A percentile compares a stretch with the other conserved stretches of the same genome.
phyloP scores from a whole-genome alignment of 2,888 invertebrate genomes.

The Andrena hattorfiana region DNA sequence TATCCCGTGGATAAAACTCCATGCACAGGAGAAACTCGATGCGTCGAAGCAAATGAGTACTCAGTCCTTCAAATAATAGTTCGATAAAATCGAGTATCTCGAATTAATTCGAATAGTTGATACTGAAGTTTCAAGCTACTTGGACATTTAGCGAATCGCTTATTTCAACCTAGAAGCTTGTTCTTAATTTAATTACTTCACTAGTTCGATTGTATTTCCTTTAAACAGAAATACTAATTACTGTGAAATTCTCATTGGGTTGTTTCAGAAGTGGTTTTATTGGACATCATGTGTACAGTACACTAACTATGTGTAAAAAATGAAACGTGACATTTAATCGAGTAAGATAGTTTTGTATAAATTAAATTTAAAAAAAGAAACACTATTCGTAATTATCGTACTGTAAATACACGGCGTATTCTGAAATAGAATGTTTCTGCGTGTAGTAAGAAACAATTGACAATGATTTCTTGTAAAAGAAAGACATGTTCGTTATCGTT shows the following conservation, averaged over 20 bases:
- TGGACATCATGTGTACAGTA: slow-evolving; percentile 9
- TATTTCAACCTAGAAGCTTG: background rate
- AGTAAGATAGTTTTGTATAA: slow-evolving; percentile 41
- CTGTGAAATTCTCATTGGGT: background rate
- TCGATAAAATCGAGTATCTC: background rate
- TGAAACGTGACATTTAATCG: background rate
- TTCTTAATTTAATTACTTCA: background rate
- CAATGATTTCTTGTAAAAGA: slow-evolving; percentile 23
- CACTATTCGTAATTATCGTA: background rate
- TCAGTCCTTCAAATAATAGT: no score
- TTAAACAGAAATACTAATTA: background rate
- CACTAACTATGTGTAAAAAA: background rate
- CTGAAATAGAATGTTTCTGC: slow-evolving; percentile 2
- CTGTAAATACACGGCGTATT: slow-evolving; percentile 49
- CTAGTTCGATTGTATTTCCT: background rate
- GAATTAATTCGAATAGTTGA: background rate
- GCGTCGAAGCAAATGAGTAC: no score
- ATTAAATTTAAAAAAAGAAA: slow-evolving; percentile 14
- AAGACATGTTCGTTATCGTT: slow-evolving; percentile 13
- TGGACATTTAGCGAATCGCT: background rate
- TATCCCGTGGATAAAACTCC: no score
- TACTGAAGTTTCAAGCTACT: background rate
- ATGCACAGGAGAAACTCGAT: no score
- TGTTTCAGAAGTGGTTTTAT: background rate
- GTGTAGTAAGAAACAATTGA: slow-evolving; percentile 28